Conservation (phyloP, 2,113 vertebrate species). For the Thymallus thymallus region DNA sequence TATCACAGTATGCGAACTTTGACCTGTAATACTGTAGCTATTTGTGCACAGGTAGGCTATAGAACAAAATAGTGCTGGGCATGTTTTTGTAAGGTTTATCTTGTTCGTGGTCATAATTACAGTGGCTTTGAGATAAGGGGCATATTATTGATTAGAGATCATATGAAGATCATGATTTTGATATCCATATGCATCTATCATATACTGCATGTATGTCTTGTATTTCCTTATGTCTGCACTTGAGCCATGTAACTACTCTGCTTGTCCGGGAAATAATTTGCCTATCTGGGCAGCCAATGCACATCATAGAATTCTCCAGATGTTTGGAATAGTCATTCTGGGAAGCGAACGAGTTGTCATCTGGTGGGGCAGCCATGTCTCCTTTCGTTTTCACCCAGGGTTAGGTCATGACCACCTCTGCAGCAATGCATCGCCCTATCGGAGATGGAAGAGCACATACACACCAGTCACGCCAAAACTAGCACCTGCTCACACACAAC, state of each 20-base stretch:
- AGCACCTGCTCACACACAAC: too few species aligned
- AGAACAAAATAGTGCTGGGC: not conserved
- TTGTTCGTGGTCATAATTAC: not conserved
- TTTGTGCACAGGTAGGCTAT: not conserved
- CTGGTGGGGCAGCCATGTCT: slow-evolving; percentile 24
- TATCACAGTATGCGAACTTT: not conserved
- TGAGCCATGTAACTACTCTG: not conserved
- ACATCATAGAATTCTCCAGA: slow-evolving; percentile 38
- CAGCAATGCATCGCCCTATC: not conserved
- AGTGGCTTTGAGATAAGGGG: not conserved
- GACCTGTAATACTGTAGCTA: not conserved
- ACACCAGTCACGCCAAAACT: too few species aligned
- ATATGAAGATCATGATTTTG: not conserved
- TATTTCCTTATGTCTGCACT: not conserved
- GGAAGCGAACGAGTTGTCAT: slow-evolving; percentile 49
- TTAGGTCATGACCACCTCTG: not conserved
- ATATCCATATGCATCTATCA: not conserved
- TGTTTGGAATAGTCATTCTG: slow-evolving; percentile 42
- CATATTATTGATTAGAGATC: not conserved
- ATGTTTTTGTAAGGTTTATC: not conserved
- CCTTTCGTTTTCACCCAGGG: slow-evolving; percentile 13
- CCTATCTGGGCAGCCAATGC: slow-evolving; percentile 10
- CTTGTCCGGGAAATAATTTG: not conserved
- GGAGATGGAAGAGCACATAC: too few species aligned
- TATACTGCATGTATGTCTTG: not conserved